phyloP scores from a whole-genome alignment of 2,888 invertebrate species.

The Rotaria macrura region DNA sequence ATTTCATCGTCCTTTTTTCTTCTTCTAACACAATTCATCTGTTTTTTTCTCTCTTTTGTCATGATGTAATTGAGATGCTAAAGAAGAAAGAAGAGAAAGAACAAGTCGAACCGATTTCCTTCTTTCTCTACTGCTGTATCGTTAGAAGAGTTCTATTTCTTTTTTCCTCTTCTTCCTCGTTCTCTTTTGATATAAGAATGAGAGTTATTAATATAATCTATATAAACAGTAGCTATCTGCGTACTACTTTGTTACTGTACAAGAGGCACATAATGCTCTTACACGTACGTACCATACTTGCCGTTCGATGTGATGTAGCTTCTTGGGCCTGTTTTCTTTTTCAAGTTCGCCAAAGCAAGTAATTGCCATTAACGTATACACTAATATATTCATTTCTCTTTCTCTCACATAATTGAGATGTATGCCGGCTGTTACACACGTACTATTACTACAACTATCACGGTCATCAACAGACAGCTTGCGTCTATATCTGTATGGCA shows the following conservation, averaged over 20 bases:
- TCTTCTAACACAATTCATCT: background rate
- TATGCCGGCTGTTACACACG: background rate
- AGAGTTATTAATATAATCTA: background rate
- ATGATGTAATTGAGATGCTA: slow-evolving; percentile 12
- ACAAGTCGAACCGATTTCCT: background rate
- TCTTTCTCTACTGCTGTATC: background rate
- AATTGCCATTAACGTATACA: background rate
- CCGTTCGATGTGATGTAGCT: background rate
- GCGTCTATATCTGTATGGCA: background rate
- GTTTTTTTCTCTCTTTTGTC: slow-evolving; percentile 2
- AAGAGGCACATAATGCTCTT: background rate
- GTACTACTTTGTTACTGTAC: background rate
- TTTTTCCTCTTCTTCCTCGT: background rate
- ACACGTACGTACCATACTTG: background rate
- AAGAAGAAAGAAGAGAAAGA: background rate
- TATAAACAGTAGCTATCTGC: background rate
- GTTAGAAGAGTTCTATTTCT: background rate
- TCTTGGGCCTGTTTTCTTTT: background rate
- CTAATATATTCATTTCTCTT: background rate
- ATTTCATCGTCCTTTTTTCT: background rate
- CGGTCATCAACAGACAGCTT: background rate
- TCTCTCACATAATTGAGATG: background rate
- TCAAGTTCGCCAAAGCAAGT: background rate
- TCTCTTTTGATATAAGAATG: background rate
- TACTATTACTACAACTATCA: background rate